Evolutionary conservation across 1,140 invertebrate species (phyloP).

Genomic region (Cepaea nemoralis): DNA sequence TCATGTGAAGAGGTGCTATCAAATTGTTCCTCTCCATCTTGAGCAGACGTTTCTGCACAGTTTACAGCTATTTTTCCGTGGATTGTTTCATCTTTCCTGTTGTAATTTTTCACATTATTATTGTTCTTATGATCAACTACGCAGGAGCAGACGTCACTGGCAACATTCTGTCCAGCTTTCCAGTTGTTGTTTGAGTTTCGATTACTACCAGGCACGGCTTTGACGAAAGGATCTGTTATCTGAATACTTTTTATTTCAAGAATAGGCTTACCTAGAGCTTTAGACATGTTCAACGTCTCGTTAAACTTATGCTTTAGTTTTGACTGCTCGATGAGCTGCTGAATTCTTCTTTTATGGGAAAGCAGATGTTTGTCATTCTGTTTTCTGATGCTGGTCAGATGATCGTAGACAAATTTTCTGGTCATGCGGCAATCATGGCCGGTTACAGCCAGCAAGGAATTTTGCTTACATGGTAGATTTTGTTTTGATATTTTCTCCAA

Average conservation of each 20-base stretch:
- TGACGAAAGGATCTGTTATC: not conserved
- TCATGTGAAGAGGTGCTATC: too few species aligned
- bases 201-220: not conserved
- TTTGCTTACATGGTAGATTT: not conserved
- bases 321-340: conserved; percentile 35
- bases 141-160: not conserved
- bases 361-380: conserved; percentile 6
- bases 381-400: not conserved
- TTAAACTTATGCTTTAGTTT: not conserved
- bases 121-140: not conserved
- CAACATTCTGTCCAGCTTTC: not conserved
- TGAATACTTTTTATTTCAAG: not conserved
- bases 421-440: not conserved
- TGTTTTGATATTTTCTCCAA: not conserved
- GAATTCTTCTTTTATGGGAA: conserved; percentile 9
- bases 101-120: not conserved
- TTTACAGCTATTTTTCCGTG: too few species aligned
- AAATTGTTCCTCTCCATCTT: too few species aligned
- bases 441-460: not conserved
- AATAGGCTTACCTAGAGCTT: not conserved
- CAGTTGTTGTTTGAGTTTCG: not conserved
- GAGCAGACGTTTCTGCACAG: too few species aligned
- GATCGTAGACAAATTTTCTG: not conserved
- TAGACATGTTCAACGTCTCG: not conserved
- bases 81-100: too few species aligned